Conservation (phyloP, 2,797 vertebrate species). For the Enteromius trimaculatus region DNA sequence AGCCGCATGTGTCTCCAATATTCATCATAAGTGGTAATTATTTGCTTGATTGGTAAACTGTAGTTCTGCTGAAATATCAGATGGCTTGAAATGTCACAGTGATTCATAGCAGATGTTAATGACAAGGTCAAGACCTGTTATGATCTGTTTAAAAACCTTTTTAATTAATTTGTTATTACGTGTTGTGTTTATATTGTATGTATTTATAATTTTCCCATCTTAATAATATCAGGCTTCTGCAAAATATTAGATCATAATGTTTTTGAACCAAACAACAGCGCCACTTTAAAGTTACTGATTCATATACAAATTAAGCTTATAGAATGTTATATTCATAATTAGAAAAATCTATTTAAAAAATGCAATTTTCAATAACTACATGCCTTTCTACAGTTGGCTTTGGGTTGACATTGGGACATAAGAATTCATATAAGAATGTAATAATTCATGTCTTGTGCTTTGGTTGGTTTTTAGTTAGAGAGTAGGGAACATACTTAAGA, state of each 20-base stretch:
- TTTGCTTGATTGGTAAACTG: constrained; percentile 45
- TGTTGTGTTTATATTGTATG: not conserved
- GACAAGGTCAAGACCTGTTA: constrained; percentile 10
- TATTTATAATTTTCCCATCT: not conserved
- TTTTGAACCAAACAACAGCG: not conserved
- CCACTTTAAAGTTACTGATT: not conserved
- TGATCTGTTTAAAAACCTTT: constrained; percentile 24
- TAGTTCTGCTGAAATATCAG: constrained; percentile 27
- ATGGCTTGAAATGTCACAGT: constrained; percentile 19
- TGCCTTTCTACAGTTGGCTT: not conserved
- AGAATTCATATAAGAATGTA: not conserved
- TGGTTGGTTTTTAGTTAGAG: constrained; percentile 7
- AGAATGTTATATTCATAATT: not conserved
- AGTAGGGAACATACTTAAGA: not conserved
- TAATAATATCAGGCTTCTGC: not conserved
- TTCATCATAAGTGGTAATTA: constrained; percentile 37
- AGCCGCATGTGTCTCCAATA: constrained; percentile 20
- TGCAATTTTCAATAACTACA: not conserved
- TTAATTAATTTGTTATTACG: not conserved
- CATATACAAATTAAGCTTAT: not conserved
- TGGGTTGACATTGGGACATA: not conserved
- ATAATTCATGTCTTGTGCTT: not conserved
- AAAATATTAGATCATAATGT: not conserved
- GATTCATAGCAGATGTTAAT: constrained; percentile 24
- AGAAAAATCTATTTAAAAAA: not conserved